A percentile compares a stretch with the other conserved stretches of the same genome.
Evolutionary conservation across 1,140 invertebrate genomes (phyloP).

Genomic region (Eriosoma lanigerum): DNA sequence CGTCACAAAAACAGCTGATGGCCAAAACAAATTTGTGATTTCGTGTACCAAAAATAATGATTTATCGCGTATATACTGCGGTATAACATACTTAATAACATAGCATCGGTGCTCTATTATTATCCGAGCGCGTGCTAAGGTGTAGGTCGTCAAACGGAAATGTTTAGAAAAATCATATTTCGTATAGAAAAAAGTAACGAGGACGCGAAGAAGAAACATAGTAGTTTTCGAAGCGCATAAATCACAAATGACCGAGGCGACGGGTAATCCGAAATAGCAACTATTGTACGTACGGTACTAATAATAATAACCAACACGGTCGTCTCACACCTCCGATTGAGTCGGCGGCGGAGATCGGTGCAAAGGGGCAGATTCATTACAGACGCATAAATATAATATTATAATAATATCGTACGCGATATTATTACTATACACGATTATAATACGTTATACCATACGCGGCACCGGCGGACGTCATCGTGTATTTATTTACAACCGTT

Average conservation of each 20-base stretch:
- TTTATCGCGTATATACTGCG: neutral
- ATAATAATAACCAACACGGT: slow-evolving; percentile 22
- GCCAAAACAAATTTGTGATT: slow-evolving; percentile 19
- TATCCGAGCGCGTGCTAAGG: no score
- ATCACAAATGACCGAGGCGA: slow-evolving; percentile 23
- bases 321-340: neutral
- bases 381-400: neutral
- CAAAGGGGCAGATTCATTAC: slow-evolving; percentile 17
- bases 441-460: no score
- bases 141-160: neutral
- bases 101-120: no score
- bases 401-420: neutral
- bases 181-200: neutral
- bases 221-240: slow-evolving; percentile 41
- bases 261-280: slow-evolving; percentile 44
- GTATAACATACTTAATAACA: no score
- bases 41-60: slow-evolving; percentile 30
- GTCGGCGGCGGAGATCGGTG: neutral
- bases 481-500: slow-evolving; percentile 43
- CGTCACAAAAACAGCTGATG: slow-evolving; percentile 22
- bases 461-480: neutral
- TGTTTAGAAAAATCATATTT: neutral
- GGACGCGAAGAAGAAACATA: neutral
- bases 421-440: no score
- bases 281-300: neutral